Conservation (phyloP, 2,797 vertebrate species). For the Helicolenus hilgendorfi region DNA sequence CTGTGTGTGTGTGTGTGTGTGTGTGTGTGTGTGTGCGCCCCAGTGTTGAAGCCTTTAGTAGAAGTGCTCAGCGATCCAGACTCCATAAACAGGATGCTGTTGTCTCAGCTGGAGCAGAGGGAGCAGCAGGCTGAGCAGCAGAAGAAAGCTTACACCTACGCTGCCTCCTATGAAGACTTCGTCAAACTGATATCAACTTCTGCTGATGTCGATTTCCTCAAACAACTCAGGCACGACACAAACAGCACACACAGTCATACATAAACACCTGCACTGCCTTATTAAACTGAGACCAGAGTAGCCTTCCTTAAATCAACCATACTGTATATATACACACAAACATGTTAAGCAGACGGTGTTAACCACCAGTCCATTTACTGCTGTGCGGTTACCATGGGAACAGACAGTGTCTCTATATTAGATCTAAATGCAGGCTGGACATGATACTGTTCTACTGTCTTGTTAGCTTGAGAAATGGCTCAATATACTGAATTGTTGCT, state of each 20-base stretch:
- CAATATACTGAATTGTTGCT: not conserved
- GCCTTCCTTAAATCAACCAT: not conserved
- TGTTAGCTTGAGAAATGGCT: conserved; percentile 28
- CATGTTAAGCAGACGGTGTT: conserved; percentile 3
- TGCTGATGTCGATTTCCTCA: conserved; percentile 96
- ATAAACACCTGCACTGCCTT: not conserved
- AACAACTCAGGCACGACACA: conserved; percentile 94
- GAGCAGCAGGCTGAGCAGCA: conserved; percentile 97
- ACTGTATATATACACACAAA: not conserved
- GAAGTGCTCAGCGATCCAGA: conserved; percentile 97
- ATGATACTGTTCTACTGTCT: conserved; percentile 1
- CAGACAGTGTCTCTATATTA: conserved; percentile 53
- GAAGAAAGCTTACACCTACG: conserved; percentile 98
- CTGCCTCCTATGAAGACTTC: conserved; percentile 98
- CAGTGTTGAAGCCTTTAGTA: conserved; percentile 96
- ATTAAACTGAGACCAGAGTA: not conserved
- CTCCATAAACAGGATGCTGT: conserved; percentile 96
- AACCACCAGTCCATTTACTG: conserved; percentile 34
- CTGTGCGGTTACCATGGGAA: conserved; percentile 75
- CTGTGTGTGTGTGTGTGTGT: not conserved
- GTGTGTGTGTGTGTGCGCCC: not conserved
- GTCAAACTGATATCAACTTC: conserved; percentile 98
- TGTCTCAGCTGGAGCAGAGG: conserved; percentile 96
- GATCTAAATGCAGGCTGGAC: conserved; percentile 34
- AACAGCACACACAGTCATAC: not conserved